Base-by-base conservation (phyloP, 2,113 vertebrate genomes). In the Ciconia stormi region DNA sequence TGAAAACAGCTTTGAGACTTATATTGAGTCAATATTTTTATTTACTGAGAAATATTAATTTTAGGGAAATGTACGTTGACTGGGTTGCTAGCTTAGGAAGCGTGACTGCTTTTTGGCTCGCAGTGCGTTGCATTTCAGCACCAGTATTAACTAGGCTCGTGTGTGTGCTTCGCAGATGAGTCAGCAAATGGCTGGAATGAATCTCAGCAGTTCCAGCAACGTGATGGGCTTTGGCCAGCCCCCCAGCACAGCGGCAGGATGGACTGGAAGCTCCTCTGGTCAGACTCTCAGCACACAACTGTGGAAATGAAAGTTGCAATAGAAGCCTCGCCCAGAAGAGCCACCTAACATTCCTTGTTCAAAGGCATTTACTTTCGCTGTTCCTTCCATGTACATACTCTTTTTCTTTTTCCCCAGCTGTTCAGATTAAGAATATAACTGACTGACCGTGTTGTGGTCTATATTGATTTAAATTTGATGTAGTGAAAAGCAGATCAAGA, bases 241-340 rank as follows among this genome's bases (percentile, higher is more conserved):
- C 40, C 98, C 98, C 53, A 98, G 93, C 97, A 98, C 99, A 22
- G 97, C 98, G 1, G 98, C 99, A 12, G 98, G 98, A 59, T 99
- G 99, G 99, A 95, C 99, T 20, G 98, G 98, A 63, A 97, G 97
- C 59, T 95, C 99, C 15, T 98, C 99, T 20, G 99, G 99, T 73
- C 99, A 99, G 98, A 99, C 99, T 96, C 99, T 99, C 93, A 99
- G 99, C 98, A 99, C 99, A 94, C 99, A 99, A 89, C 98, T 99
- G 95, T 99, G 99, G 99, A 99, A 99, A 98, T 99, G 98, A 99
- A 70, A 77, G 86, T 38, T 82, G 94, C 90, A 66, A 52, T 29
- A 71, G 77, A 67, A 87, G 90, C 82, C 93, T 94, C 88, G 22
- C 91, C 89, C 94, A 79, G 96, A 98, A 90, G 55, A 89, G 84